phyloP scores from a whole-genome alignment of 2,888 invertebrate species.

The Junonia oenone region DNA sequence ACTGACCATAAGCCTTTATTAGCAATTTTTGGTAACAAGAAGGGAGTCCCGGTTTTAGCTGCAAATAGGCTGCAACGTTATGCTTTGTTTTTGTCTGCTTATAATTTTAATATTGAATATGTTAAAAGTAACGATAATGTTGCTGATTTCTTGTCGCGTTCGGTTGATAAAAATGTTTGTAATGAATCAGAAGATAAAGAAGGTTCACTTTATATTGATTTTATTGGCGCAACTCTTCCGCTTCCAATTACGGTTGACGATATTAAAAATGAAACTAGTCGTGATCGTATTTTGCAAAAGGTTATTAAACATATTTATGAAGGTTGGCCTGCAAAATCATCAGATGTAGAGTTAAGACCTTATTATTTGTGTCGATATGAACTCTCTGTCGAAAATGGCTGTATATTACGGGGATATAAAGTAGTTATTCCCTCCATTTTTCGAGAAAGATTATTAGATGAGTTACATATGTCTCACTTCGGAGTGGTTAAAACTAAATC shows the following conservation, averaged over 20 bases:
- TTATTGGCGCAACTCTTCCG: not conserved
- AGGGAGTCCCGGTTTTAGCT: slow-evolving; percentile 20
- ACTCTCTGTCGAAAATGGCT: slow-evolving; percentile 6
- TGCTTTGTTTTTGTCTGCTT: not conserved
- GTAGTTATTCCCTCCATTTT: slow-evolving; percentile 1
- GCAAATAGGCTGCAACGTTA: slow-evolving; percentile 19
- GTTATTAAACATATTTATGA: not conserved
- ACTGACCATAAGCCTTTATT: slow-evolving; percentile 25
- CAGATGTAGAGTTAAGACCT: not conserved
- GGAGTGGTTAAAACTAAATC: slow-evolving; percentile 26
- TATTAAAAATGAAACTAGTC: not conserved
- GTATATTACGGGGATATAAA: slow-evolving; percentile 17
- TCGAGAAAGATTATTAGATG: slow-evolving; percentile 18
- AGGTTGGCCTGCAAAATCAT: not conserved
- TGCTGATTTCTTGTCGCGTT: not conserved
- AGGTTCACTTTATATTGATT: not conserved
- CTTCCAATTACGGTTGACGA: not conserved
- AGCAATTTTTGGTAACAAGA: slow-evolving; percentile 21
- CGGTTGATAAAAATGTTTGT: not conserved
- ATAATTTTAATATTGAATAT: slow-evolving; percentile 6
- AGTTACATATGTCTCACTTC: slow-evolving; percentile 21
- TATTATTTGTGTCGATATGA: not conserved
- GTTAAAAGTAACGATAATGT: slow-evolving; percentile 6
- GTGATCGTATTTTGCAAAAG: not conserved
- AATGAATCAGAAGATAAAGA: not conserved